These are phyloP conservation scores for Rhodeus uyekii DNA, from an alignment of 2,797 vertebrate species.

Conservation along the genomic window DNA sequence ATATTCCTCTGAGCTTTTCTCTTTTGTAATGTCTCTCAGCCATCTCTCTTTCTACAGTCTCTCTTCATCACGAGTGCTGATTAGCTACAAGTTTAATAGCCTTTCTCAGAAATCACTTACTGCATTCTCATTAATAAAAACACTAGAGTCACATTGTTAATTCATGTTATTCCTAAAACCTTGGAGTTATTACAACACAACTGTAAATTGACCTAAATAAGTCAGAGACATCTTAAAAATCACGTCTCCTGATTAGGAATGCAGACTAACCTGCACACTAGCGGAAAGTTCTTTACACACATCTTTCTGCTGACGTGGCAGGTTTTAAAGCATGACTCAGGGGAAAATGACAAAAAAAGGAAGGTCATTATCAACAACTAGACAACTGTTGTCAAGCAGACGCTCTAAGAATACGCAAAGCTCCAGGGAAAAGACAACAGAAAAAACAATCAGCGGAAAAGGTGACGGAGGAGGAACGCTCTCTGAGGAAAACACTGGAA, in stretches of 20 bases:
- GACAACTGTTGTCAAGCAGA: background rate
- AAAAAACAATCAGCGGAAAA: conserved; percentile 25
- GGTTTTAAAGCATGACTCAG: conserved; percentile 6
- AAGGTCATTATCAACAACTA: background rate
- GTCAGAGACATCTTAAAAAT: background rate
- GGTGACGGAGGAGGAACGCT: background rate
- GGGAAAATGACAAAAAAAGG: background rate
- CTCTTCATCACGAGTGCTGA: background rate
- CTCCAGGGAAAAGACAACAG: background rate
- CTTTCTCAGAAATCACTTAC: background rate
- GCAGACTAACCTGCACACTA: background rate
- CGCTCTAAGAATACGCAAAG: background rate
- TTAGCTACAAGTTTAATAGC: background rate
- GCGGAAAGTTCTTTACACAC: background rate
- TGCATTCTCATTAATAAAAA: background rate
- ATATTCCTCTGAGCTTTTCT: background rate
- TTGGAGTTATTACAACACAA: background rate
- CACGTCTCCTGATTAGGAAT: background rate
- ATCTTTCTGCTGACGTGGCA: conserved; percentile 12
- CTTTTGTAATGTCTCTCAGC: background rate
- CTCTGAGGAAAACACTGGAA: background rate
- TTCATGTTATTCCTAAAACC: background rate
- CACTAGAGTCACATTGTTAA: background rate
- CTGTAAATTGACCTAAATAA: background rate
- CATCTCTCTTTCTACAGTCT: background rate